Evolutionary conservation across 1,140 invertebrate species (phyloP).

Genomic region (Gryon sp.): DNA sequence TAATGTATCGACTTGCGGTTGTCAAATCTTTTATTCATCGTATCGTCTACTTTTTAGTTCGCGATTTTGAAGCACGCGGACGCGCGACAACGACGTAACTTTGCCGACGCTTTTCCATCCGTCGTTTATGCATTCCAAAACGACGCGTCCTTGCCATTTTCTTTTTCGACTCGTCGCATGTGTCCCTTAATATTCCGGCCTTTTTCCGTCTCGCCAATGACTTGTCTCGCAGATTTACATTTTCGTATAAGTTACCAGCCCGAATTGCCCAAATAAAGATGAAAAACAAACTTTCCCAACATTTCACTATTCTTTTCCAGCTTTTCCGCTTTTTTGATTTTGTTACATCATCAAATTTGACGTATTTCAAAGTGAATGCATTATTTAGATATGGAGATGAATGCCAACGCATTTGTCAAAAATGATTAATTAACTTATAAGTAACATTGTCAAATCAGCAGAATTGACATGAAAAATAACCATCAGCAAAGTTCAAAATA

Average conservation of each 20-base stretch:
- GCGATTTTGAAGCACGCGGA: constrained; percentile 62
- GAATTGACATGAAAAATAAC: too few species aligned
- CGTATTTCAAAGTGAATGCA: too few species aligned
- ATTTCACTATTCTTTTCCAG: not conserved
- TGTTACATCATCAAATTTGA: too few species aligned
- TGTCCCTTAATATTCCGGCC: constrained; percentile 55
- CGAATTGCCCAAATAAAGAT: constrained; percentile 30
- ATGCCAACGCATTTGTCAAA: too few species aligned
- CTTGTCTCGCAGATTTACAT: constrained; percentile 44
- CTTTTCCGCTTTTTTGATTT: not conserved
- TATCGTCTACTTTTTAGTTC: constrained; percentile 68
- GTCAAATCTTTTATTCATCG: constrained; percentile 74
- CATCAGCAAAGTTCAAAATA: too few species aligned
- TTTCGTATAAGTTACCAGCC: constrained; percentile 41
- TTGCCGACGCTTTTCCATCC: constrained; percentile 48
- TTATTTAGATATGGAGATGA: too few species aligned
- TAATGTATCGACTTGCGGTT: constrained; percentile 66
- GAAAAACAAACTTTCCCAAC: constrained; percentile 30
- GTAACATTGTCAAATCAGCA: too few species aligned
- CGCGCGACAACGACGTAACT: constrained; percentile 57
- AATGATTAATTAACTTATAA: too few species aligned
- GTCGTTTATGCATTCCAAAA: constrained; percentile 67
- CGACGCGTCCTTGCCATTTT: constrained; percentile 39
- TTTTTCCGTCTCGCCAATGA: constrained; percentile 21
- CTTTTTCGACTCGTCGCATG: constrained; percentile 31